Evolutionary conservation across 2,113 vertebrate species (phyloP).

Genomic region (Gopherus flavomarginatus): DNA sequence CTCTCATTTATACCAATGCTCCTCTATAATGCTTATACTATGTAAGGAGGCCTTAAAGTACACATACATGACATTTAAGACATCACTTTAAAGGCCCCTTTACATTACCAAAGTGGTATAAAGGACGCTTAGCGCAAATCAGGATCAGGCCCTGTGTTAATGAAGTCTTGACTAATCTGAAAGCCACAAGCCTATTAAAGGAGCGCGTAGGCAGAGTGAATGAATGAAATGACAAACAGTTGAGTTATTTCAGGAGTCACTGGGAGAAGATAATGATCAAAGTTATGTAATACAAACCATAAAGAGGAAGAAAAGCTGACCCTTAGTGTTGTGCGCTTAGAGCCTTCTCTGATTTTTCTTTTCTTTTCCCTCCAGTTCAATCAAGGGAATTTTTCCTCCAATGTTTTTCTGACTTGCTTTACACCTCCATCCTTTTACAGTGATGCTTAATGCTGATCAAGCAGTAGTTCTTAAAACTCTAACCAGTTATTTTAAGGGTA

Average conservation of each 20-base stretch:
- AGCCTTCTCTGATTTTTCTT: not conserved
- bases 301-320: not conserved
- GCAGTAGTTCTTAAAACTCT: conserved; percentile 25
- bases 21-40: not conserved
- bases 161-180: not conserved
- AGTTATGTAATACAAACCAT: conserved; percentile 17
- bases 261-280: not conserved
- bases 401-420: not conserved
- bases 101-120: not conserved
- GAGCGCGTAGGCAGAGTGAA: not conserved
- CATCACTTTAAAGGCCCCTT: not conserved
- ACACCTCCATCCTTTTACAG: not conserved
- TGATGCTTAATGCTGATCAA: not conserved
- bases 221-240: not conserved
- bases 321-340: not conserved
- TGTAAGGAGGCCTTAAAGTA: not conserved
- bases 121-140: not conserved
- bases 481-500: not conserved
- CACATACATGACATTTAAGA: not conserved
- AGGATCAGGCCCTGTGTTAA: not conserved
- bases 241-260: not conserved
- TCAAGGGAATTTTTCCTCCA: not conserved
- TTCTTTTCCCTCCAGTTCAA: not conserved
- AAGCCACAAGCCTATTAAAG: not conserved
- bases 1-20: not conserved